phyloP scores from a whole-genome alignment of 2,888 invertebrate species.

The Helicoverpa assulta region DNA sequence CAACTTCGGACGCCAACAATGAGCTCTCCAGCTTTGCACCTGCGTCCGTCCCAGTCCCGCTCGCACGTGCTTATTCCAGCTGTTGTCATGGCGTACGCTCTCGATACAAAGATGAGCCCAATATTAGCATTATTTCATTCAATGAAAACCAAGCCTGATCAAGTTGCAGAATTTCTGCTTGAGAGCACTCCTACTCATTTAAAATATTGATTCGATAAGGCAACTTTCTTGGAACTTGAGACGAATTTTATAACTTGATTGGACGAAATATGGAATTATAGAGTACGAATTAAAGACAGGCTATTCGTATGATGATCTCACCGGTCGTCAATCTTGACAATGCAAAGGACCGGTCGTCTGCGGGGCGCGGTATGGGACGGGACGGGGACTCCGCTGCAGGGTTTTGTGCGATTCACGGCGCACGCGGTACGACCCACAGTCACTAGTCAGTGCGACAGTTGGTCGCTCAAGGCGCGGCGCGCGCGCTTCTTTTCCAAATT shows the following conservation, averaged over 20 bases:
- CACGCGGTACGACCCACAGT: conserved; percentile 77
- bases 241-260: conserved; percentile 55
- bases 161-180: conserved; percentile 15
- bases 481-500: conserved; percentile 79
- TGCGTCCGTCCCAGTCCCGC: conserved; percentile 87
- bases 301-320: conserved; percentile 87
- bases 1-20: conserved; percentile 71
- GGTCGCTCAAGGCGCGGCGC: conserved; percentile 86
- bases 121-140: conserved; percentile 47
- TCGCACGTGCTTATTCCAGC: conserved; percentile 83
- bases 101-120: conserved; percentile 52
- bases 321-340: conserved; percentile 88
- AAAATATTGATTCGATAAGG: conserved; percentile 32
- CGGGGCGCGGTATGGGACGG: conserved; percentile 76
- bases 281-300: conserved; percentile 77
- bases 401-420: conserved; percentile 85
- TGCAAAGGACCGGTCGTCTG: conserved; percentile 87
- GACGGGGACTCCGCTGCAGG: conserved; percentile 81
- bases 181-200: conserved; percentile 5
- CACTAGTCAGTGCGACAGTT: conserved; percentile 82
- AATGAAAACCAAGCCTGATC: conserved; percentile 26
- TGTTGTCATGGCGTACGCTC: conserved; percentile 64
- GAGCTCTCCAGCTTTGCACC: conserved; percentile 79
- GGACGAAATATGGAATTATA: conserved; percentile 70
- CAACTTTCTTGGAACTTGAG: conserved; percentile 30